Conservation (phyloP, 2,888 invertebrate species). For the Rhorus exstirpatorius region DNA sequence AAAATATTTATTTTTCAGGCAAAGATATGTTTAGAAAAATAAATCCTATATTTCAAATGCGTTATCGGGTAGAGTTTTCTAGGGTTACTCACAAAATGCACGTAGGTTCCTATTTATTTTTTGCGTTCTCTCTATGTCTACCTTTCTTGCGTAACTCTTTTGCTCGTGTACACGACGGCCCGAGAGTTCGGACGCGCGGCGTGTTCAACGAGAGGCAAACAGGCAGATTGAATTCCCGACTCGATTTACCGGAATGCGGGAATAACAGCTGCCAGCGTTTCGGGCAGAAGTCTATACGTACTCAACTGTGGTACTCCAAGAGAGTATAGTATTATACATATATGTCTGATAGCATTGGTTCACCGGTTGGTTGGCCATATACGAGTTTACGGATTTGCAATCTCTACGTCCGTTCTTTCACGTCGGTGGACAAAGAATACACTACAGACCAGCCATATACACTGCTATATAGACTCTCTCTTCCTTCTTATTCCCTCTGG, state of each 20-base stretch:
- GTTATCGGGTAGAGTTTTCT: not conserved
- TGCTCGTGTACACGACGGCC: slow-evolving; percentile 37
- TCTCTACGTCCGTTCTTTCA: slow-evolving; percentile 69
- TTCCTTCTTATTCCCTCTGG: too few species aligned
- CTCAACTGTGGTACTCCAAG: slow-evolving; percentile 25
- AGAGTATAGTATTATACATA: slow-evolving; percentile 1
- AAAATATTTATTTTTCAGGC: not conserved
- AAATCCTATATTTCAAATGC: not conserved
- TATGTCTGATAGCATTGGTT: not conserved
- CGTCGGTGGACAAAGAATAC: not conserved
- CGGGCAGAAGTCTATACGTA: slow-evolving; percentile 55
- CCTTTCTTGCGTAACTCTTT: slow-evolving; percentile 34
- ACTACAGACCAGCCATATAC: too few species aligned
- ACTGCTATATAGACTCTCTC: too few species aligned
- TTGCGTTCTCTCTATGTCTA: slow-evolving; percentile 11
- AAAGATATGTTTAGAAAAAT: not conserved
- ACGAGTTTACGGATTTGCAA: slow-evolving; percentile 78
- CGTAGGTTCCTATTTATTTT: slow-evolving; percentile 8
- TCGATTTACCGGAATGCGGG: slow-evolving; percentile 83
- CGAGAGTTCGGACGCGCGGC: slow-evolving; percentile 54
- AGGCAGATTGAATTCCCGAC: slow-evolving; percentile 83
- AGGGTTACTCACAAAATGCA: not conserved
- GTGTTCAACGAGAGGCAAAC: slow-evolving; percentile 75
- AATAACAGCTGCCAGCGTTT: slow-evolving; percentile 80
- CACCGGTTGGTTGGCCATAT: slow-evolving; percentile 29